phyloP scores from a whole-genome alignment of 2,888 invertebrate species.

The Pogonocherus hispidulus region DNA sequence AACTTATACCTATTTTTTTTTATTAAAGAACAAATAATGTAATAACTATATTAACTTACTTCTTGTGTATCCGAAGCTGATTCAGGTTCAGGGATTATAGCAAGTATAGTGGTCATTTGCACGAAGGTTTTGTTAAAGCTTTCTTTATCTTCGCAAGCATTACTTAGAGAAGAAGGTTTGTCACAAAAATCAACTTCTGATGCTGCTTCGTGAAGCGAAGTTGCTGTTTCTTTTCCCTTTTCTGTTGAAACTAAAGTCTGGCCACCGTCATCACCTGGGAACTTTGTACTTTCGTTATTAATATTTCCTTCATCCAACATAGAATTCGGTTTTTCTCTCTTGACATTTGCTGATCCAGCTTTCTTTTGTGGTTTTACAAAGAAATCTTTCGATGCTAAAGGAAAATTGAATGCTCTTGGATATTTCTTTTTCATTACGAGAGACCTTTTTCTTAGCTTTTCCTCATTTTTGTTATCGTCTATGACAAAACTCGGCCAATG shows the following conservation, averaged over 20 bases:
- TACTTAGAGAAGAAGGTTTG: not conserved
- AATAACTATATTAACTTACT: not conserved
- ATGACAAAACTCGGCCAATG: conserved; percentile 51
- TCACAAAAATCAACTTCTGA: not conserved
- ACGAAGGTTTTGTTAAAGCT: conserved; percentile 35
- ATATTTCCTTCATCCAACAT: not conserved
- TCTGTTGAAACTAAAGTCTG: no score
- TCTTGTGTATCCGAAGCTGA: not conserved
- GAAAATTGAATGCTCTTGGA: conserved; percentile 36
- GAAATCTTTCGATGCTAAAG: conserved; percentile 43
- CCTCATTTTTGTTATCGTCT: conserved; percentile 47
- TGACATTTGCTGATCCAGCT: not conserved
- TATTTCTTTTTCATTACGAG: conserved; percentile 30
- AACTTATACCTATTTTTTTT: no score
- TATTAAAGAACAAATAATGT: no score
- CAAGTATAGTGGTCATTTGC: conserved; percentile 44
- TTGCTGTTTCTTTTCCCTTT: not conserved
- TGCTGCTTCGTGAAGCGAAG: no score
- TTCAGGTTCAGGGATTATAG: conserved; percentile 42
- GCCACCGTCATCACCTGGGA: no score
- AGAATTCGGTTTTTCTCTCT: not conserved
- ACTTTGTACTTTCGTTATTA: not conserved
- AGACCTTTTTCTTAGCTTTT: conserved; percentile 43
- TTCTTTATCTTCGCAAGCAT: conserved; percentile 41
- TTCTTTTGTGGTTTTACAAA: conserved; percentile 30